Evolutionary conservation across 2,797 vertebrate genomes (phyloP).

Genomic region (Gorsachius magnificus): DNA sequence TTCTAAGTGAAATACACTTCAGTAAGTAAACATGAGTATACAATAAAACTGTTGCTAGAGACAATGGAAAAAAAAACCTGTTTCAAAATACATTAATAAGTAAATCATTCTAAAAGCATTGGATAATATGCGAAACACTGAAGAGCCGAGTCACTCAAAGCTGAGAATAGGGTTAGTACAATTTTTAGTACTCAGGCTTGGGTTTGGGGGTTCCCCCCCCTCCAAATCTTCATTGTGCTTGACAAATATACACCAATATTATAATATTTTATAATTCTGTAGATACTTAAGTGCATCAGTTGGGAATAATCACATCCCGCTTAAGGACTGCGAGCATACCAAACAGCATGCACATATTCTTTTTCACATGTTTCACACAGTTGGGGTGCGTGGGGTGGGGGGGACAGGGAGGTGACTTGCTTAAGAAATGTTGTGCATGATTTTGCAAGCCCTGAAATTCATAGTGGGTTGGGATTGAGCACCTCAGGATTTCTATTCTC

Average conservation of each 20-base stretch:
- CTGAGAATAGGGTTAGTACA: not conserved
- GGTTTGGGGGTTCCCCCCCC: not conserved
- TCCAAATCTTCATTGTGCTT: constrained; percentile 14
- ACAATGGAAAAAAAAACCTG: constrained; percentile 37
- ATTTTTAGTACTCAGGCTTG: not conserved
- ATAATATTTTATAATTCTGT: not conserved
- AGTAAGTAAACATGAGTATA: constrained; percentile 78
- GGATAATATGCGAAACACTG: constrained; percentile 19
- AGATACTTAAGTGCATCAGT: not conserved
- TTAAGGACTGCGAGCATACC: not conserved
- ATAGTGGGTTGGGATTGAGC: not conserved
- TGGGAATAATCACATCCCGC: not conserved
- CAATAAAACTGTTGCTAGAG: constrained; percentile 56
- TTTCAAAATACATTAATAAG: constrained; percentile 67
- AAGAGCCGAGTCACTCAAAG: constrained; percentile 25
- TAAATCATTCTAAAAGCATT: constrained; percentile 60
- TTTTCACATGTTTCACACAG: constrained; percentile 19
- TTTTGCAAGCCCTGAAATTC: constrained; percentile 33
- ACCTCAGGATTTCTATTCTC: constrained; percentile 42
- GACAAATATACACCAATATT: constrained; percentile 32
- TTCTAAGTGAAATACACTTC: constrained; percentile 81
- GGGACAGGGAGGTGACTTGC: not conserved
- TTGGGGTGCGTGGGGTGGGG: not conserved
- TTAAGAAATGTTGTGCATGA: constrained; percentile 1
- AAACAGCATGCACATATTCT: not conserved